Conservation (phyloP, 23 tunicate species). For the Ciona savignyi region DNA sequence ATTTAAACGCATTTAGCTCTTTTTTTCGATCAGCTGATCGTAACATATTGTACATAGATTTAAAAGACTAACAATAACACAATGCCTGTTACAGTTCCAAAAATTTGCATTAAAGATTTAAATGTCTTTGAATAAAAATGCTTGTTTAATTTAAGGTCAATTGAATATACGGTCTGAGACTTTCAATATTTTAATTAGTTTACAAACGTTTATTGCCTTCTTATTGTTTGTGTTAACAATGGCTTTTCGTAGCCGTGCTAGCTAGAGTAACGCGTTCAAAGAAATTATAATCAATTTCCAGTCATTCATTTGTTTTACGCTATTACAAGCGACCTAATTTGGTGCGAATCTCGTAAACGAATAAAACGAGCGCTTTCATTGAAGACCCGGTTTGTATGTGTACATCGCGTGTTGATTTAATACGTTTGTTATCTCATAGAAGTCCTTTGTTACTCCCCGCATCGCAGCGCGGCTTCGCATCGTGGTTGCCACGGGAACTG, state of each 20-base stretch:
- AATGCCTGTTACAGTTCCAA: background rate
- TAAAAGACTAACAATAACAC: background rate
- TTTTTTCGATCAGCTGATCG: no score
- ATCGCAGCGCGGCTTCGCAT: conserved; percentile 23
- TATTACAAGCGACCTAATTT: background rate
- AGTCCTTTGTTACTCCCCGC: conserved; percentile 19
- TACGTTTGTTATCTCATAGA: conserved; percentile 11
- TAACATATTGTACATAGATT: no score
- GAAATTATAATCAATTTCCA: background rate
- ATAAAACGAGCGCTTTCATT: background rate
- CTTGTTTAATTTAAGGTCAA: no score
- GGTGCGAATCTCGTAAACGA: background rate
- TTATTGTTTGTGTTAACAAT: no score
- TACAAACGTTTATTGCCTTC: no score
- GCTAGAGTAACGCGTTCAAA: background rate
- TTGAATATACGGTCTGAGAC: no score
- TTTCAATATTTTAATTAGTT: no score
- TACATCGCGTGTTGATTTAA: conserved; percentile 25
- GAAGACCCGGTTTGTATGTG: background rate
- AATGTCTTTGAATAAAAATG: no score
- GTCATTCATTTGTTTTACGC: background rate
- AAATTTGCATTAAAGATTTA: background rate
- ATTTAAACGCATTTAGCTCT: no score
- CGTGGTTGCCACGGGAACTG: conserved; percentile 14
- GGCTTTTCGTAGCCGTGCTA: no score